Evolutionary conservation across 2,113 vertebrate species (phyloP), one percentile per base, ranked within the genome.

Genomic region (Sturnira hondurensis): DNA sequence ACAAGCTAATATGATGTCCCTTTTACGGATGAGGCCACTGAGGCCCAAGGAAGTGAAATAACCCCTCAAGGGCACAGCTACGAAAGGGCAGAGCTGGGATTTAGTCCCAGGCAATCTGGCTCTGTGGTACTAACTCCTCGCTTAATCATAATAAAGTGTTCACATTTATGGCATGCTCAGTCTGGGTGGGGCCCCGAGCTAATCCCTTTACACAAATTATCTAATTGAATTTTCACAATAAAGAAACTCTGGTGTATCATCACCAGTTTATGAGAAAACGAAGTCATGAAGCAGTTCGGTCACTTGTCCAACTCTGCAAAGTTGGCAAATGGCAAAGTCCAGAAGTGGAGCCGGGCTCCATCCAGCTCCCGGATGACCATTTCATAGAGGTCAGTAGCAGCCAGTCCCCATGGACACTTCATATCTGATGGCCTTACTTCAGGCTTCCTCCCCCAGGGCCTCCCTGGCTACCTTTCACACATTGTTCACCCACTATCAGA

Each of bases 171-270:
- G 47, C 43, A 68, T 24, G 43, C 65, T 61, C 65, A 22, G 33
- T 63, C 6, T 38, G 43, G 54, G 88, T 63, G 56, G 50, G 71
- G 12, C 31, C 86, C 82, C n/a, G 41, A 26, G 47, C 61, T 86
- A 36, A 31, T 5, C 36, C 28, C 36, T 65, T 94, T 16, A 43
- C 5, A 19, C 54, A 36, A 50, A 36, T 71, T 74, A 82, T 47
- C 58, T 82, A 41, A 90, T n/a, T 86, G 89, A 81, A 84, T 45
- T 88, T 89, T 83, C 36, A 61, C 36, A n/a, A 47, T 22, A 54
- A 33, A 86, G 80, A 43, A 36, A 63, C 24, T 36, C 38, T 56
- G 77, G 61, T 22, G 5, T 76, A 24, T 47, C 20, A 67, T 74
- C 10, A 65, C 26, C 31, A 70, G 4, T 56, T 61, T 71, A 47